phyloP scores from a whole-genome alignment of 2,888 invertebrate species.

The Nymphalis polychloros region DNA sequence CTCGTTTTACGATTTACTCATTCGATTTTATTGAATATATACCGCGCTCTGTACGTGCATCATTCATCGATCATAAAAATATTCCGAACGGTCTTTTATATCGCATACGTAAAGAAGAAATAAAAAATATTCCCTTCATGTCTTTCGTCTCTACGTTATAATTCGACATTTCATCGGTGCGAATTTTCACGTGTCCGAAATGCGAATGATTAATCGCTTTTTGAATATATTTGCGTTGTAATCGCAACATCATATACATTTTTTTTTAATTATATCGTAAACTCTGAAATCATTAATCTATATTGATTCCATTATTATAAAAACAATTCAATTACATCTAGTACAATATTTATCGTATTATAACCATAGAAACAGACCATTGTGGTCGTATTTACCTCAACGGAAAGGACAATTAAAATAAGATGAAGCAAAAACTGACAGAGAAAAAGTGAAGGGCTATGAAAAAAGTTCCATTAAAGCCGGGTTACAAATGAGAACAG shows the following conservation, averaged over 20 bases:
- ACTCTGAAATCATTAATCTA: no score
- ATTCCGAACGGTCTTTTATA: slow-evolving; percentile 65
- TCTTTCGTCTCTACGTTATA: slow-evolving; percentile 20
- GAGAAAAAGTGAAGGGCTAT: slow-evolving; percentile 67
- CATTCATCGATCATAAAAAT: slow-evolving; percentile 71
- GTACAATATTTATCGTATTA: slow-evolving; percentile 8
- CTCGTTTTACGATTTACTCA: slow-evolving; percentile 75
- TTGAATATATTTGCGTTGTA: neutral
- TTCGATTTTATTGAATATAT: slow-evolving; percentile 69
- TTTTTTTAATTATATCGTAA: neutral
- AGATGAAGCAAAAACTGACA: slow-evolving; percentile 64
- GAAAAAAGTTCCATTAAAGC: slow-evolving; percentile 72
- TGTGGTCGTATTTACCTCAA: slow-evolving; percentile 18
- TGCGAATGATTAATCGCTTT: neutral
- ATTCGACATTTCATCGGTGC: slow-evolving; percentile 8
- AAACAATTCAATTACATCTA: slow-evolving; percentile 7
- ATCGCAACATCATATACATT: neutral
- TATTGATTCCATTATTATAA: no score
- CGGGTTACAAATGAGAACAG: slow-evolving; percentile 72
- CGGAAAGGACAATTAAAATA: slow-evolving; percentile 63
- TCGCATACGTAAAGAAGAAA: slow-evolving; percentile 41
- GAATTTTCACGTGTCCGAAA: slow-evolving; percentile 14
- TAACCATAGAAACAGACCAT: slow-evolving; percentile 8
- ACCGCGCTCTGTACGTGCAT: slow-evolving; percentile 62
- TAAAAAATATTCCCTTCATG: neutral